A percentile compares a stretch with the other conserved stretches of the same genome.
These are phyloP conservation scores for Mormyrus proboscirostris DNA, from an alignment of 2,797 vertebrate species.

Conservation along the genomic window DNA sequence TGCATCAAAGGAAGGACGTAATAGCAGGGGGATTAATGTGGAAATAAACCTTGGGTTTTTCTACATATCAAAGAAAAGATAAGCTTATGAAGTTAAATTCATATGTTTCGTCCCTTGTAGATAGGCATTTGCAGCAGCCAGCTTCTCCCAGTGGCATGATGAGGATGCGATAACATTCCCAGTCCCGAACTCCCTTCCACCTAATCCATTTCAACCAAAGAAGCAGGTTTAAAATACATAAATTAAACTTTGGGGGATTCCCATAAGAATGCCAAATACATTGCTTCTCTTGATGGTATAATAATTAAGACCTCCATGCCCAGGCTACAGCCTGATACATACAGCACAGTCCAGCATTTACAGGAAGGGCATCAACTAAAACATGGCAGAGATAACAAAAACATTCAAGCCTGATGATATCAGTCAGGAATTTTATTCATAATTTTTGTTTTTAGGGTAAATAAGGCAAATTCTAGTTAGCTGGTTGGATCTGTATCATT, in stretches of 20 bases:
- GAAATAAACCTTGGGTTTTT: constrained; percentile 69
- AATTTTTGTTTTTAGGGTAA: neutral
- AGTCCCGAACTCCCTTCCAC: constrained; percentile 49
- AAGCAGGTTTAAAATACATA: constrained; percentile 62
- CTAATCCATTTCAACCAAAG: constrained; percentile 61
- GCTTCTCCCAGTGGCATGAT: constrained; percentile 61
- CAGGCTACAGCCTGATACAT: constrained; percentile 48
- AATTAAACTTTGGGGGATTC: constrained; percentile 58
- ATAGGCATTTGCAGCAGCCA: constrained; percentile 65
- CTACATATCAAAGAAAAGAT: constrained; percentile 74
- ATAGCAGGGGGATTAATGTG: constrained; percentile 68
- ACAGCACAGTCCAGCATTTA: constrained; percentile 50
- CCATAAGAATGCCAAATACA: constrained; percentile 57
- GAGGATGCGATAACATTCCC: constrained; percentile 59
- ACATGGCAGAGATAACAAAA: neutral
- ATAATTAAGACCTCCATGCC: constrained; percentile 65
- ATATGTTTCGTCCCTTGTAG: constrained; percentile 69
- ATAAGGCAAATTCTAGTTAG: neutral
- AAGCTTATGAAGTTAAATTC: constrained; percentile 77
- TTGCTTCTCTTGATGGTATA: constrained; percentile 54
- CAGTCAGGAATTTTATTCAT: neutral
- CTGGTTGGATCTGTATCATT: neutral
- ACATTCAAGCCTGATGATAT: neutral
- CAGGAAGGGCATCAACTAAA: constrained; percentile 41
- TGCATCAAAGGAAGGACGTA: constrained; percentile 65